Evolutionary conservation across 2,797 vertebrate genomes (phyloP).

Genomic region (Oophaga sylvatica): DNA sequence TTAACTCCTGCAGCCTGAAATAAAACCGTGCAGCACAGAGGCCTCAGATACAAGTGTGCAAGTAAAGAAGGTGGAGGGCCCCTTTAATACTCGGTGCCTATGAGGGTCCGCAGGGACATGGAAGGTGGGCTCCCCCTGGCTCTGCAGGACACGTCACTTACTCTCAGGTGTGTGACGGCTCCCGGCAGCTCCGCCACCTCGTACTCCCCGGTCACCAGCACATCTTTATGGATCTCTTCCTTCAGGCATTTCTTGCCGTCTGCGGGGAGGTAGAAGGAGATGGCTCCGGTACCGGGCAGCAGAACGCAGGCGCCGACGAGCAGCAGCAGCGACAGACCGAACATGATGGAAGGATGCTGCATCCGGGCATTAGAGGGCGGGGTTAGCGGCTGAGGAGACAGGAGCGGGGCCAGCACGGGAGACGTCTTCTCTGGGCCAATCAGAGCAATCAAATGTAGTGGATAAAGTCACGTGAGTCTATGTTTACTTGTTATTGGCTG

Average conservation of each 20-base stretch:
- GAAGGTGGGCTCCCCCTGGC: too few relatives aligned
- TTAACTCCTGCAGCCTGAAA: too few relatives aligned
- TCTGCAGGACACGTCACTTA: slow-evolving; percentile 8
- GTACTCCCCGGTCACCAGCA: slow-evolving; percentile 65
- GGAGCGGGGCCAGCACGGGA: neutral
- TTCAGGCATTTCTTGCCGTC: slow-evolving; percentile 62
- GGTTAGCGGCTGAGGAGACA: neutral
- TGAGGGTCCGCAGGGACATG: too few relatives aligned
- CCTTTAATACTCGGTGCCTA: too few relatives aligned
- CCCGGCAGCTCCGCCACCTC: slow-evolving; percentile 62
- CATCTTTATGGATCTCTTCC: slow-evolving; percentile 65
- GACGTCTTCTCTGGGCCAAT: neutral
- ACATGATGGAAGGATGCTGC: neutral
- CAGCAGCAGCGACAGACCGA: neutral
- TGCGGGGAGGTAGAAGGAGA: slow-evolving; percentile 59
- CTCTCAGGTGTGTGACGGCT: slow-evolving; percentile 57
- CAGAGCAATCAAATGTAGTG: neutral
- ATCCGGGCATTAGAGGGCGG: neutral
- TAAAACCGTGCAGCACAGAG: too few relatives aligned
- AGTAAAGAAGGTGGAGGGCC: too few relatives aligned
- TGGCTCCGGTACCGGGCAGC: neutral
- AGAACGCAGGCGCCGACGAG: slow-evolving; percentile 42
- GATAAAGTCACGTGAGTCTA: neutral
- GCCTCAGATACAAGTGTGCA: too few relatives aligned
- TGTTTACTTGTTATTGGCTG: too few relatives aligned